Evolutionary conservation across 2,113 vertebrate genomes (phyloP), one percentile per base, ranked within the genome.

Genomic region (Cryptotis parvus): DNA sequence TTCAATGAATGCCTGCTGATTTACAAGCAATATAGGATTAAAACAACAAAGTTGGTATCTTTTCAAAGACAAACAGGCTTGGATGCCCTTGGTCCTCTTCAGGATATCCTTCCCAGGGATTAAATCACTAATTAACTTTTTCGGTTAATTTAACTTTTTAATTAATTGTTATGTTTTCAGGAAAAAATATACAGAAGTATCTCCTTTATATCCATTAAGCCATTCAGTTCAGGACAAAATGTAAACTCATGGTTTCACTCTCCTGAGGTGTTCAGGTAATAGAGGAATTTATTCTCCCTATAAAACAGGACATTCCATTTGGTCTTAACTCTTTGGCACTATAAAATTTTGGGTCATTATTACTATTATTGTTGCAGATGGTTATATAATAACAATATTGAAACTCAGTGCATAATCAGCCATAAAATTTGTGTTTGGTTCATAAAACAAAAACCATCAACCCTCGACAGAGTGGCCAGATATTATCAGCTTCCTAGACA

Each of bases 381-480:
- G n/a, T 88, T 85, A 63, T 78, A 49, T 82, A 92, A 82, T 65
- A 88, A 58, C 61, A 92, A 84, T 41, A 39, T 24, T 58, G 73
- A 78, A 84, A 73, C 6, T 31, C 20, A 2, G 52, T 70, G 26
- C 65, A 91, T 58, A 89, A 91, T 82, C 10, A 45, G 52, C 91
- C 65, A 43, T 84, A 39, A 80, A 88, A 85, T 61, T 41, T 77
- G 63, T 91, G 39, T 43, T 75, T 65, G 77, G 68, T 16, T 91
- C 41, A 68, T 91, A 43, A 91, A 94, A 92, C 91, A 76, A 92
- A 95, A 76, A 63, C 61, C 63, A 91, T 35, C 41, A 77, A 33
- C 61, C 35, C 61, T 91, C 77, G 24, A 10, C 90, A 77, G 12
- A 31, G 29, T 26, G 26, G 24, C 33, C 87, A 81, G 43, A 91